phyloP scores from a whole-genome alignment of 2,113 vertebrate genomes.

The Larimichthys crocea region DNA sequence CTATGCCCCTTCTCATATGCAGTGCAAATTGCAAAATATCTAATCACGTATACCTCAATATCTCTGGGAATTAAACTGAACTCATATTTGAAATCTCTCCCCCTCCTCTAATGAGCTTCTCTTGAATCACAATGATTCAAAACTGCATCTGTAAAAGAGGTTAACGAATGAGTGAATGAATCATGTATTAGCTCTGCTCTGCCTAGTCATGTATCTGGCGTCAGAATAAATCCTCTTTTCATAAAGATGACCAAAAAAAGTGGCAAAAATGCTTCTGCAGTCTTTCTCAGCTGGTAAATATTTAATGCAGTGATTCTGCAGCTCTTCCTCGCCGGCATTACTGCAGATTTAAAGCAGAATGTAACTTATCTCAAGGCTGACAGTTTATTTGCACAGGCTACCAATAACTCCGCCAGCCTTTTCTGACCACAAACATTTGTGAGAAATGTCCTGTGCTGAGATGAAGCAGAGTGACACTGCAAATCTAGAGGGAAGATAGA shows the following conservation, averaged over 20 bases:
- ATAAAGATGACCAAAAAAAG: constrained; percentile 7
- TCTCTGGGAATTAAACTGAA: constrained; percentile 24
- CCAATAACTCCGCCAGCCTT: not conserved
- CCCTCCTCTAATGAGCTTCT: not conserved
- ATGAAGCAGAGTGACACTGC: constrained; percentile 25
- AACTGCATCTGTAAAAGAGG: not conserved
- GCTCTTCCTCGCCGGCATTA: constrained; percentile 11
- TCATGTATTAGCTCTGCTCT: constrained; percentile 12
- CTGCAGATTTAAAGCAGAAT: constrained; percentile 34
- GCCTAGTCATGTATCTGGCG: not conserved
- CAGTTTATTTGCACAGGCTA: not conserved
- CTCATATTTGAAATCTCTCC: constrained; percentile 10
- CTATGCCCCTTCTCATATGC: constrained; percentile 1
- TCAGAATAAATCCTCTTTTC: constrained; percentile 19
- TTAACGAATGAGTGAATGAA: constrained; percentile 27
- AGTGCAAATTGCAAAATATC: not conserved
- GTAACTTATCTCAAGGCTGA: constrained; percentile 6
- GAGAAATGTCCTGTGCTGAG: not conserved
- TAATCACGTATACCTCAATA: not conserved
- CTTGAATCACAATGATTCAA: constrained; percentile 6
- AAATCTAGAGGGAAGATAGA: constrained; percentile 6
- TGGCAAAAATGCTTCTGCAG: constrained; percentile 37
- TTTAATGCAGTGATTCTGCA: constrained; percentile 52
- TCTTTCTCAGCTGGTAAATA: constrained; percentile 57
- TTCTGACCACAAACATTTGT: not conserved